These are phyloP conservation scores for Takifugu ocellatus DNA, from an alignment of 2,797 vertebrate genomes.

Conservation along the genomic window DNA sequence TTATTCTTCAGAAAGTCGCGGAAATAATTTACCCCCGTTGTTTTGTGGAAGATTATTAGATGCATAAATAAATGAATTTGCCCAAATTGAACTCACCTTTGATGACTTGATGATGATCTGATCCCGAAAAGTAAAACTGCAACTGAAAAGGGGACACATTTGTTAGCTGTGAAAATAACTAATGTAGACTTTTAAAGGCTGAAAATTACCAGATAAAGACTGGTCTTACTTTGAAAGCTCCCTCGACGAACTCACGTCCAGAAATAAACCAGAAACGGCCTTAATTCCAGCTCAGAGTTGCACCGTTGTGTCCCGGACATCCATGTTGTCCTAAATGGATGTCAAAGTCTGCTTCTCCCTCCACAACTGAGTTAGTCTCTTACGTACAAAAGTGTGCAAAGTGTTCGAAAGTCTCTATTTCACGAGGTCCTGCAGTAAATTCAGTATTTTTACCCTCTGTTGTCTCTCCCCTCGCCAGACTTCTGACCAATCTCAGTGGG, in stretches of 20 bases:
- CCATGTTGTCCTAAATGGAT: conserved; percentile 61
- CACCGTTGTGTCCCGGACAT: conserved; percentile 58
- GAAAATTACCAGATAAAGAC: conserved; percentile 31
- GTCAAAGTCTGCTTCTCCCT: conserved; percentile 26
- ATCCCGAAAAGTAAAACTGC: conserved; percentile 24
- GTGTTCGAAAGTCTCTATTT: conserved; percentile 1
- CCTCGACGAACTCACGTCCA: conserved; percentile 2
- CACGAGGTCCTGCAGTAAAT: not conserved
- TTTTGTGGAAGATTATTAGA: not conserved
- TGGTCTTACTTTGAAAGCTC: conserved; percentile 11
- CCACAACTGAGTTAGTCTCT: conserved; percentile 33
- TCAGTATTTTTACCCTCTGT: not conserved
- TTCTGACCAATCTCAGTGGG: conserved; percentile 39
- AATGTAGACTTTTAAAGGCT: not conserved
- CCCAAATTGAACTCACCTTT: conserved; percentile 25
- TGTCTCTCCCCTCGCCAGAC: conserved; percentile 10
- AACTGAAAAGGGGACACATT: not conserved
- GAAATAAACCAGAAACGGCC: conserved; percentile 47
- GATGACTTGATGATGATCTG: not conserved
- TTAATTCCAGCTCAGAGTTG: conserved; percentile 61
- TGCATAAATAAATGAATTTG: not conserved
- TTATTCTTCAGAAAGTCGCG: not conserved
- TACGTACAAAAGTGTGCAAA: conserved; percentile 1
- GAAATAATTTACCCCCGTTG: not conserved
- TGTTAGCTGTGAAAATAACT: not conserved